Evolutionary conservation across 2,797 vertebrate species (phyloP).

Genomic region (Mustela erminea): DNA sequence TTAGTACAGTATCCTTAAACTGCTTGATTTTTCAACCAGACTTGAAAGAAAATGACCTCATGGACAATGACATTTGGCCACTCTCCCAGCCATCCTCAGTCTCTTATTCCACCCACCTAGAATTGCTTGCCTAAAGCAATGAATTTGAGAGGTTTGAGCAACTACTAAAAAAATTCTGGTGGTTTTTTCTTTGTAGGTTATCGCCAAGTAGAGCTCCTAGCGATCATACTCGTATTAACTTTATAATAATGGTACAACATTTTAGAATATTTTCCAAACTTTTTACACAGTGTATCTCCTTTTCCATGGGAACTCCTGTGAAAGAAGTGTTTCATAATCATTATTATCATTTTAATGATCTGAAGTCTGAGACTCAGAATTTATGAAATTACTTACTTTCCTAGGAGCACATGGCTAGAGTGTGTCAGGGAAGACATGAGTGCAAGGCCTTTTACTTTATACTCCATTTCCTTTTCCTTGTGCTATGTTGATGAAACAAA

Average conservation of each 20-base stretch:
- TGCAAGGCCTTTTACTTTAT: not conserved
- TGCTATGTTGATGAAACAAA: not conserved
- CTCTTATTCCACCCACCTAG: constrained; percentile 50
- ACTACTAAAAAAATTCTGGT: not conserved
- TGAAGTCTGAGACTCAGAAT: not conserved
- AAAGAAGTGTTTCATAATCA: not conserved
- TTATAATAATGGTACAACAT: not conserved
- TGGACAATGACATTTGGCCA: constrained; percentile 46
- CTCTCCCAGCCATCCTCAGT: not conserved
- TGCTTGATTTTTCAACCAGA: constrained; percentile 48
- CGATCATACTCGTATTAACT: not conserved
- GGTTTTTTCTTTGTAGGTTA: not conserved
- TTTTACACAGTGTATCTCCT: not conserved
- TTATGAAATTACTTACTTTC: not conserved
- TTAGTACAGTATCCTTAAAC: not conserved
- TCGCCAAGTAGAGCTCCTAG: not conserved
- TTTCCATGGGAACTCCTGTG: not conserved
- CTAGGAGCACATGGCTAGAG: not conserved
- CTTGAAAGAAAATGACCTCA: constrained; percentile 59
- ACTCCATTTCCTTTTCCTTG: not conserved
- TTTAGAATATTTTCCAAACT: not conserved
- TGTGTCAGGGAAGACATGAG: rapidly evolving
- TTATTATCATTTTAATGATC: not conserved
- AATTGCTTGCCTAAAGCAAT: constrained; percentile 37
- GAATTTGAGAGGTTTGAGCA: constrained; percentile 46